Conservation (phyloP, 30 jellyfish, hydroid and myxozoan genomes). For the Pseudorhiza aurosa region DNA sequence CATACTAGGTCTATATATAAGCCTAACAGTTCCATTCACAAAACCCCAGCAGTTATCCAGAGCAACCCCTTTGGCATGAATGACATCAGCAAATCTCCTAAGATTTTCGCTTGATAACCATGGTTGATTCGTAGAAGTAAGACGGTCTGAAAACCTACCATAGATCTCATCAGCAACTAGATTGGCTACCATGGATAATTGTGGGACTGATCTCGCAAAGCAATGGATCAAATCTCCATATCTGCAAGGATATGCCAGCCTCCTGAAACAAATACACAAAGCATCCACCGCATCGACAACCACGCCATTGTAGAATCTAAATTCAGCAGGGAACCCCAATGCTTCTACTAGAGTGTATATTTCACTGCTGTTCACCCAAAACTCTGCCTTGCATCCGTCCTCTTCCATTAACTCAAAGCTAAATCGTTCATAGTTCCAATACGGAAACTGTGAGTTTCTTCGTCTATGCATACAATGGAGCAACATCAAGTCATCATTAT, state of each 20-base stretch:
- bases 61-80: slow-evolving; percentile 54
- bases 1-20: slow-evolving; percentile 73
- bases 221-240: slow-evolving; percentile 55
- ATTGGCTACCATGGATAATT: slow-evolving; percentile 34
- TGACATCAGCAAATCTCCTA: slow-evolving; percentile 42
- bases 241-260: slow-evolving; percentile 76
- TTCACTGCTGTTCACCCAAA: slow-evolving; percentile 38
- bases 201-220: slow-evolving; percentile 66
- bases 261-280: slow-evolving; percentile 40
- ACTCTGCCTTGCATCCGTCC: slow-evolving; percentile 49
- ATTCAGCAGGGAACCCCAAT: slow-evolving; percentile 28
- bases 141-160: slow-evolving; percentile 34
- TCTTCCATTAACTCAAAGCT: slow-evolving; percentile 41
- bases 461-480: slow-evolving; percentile 25
- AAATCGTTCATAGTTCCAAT: slow-evolving; percentile 47
- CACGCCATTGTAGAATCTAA: slow-evolving; percentile 63
- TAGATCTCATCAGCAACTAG: slow-evolving; percentile 10
- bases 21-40: slow-evolving; percentile 88
- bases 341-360: slow-evolving; percentile 39
- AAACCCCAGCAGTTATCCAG: slow-evolving; percentile 62
- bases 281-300: slow-evolving; percentile 52
- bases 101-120: slow-evolving; percentile 36
- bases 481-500: slow-evolving; percentile 15
- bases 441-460: slow-evolving; percentile 24
- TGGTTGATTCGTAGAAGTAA: slow-evolving; percentile 44